These are phyloP conservation scores for Heliconius nattereri DNA, from an alignment of 1,140 invertebrate species.

Conservation along the genomic window DNA sequence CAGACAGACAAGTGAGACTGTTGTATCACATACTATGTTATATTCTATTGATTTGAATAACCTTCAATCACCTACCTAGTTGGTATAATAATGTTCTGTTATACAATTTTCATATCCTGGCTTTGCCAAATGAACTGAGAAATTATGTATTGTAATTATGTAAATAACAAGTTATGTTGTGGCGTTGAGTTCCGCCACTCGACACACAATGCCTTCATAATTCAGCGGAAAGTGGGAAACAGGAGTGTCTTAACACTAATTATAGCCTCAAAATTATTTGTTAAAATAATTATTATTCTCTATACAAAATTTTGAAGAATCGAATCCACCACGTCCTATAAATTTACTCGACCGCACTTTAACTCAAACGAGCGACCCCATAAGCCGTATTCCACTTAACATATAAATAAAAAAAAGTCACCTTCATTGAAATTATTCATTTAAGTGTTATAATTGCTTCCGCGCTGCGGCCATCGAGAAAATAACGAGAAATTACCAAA, in stretches of 20 bases:
- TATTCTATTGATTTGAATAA: not conserved
- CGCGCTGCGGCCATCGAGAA: not conserved
- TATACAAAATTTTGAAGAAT: no score
- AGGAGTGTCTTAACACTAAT: not conserved
- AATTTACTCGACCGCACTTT: not conserved
- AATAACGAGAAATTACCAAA: constrained; percentile 15
- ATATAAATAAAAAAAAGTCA: constrained; percentile 4
- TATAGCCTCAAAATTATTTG: no score
- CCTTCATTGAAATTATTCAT: constrained; percentile 12
- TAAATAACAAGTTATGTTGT: no score
- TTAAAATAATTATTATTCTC: no score
- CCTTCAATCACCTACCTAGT: no score
- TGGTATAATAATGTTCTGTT: not conserved
- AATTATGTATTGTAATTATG: no score
- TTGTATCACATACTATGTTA: not conserved
- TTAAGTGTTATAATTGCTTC: constrained; percentile 13
- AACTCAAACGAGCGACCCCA: not conserved
- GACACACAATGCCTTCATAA: not conserved
- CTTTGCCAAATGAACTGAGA: no score
- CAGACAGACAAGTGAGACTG: constrained; percentile 22
- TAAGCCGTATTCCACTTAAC: not conserved
- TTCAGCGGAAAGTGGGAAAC: not conserved
- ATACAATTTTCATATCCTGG: no score
- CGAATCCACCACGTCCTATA: not conserved
- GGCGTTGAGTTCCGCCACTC: not conserved